Evolutionary conservation across 2,888 invertebrate species (phyloP).

Genomic region (Meta bourneti): DNA sequence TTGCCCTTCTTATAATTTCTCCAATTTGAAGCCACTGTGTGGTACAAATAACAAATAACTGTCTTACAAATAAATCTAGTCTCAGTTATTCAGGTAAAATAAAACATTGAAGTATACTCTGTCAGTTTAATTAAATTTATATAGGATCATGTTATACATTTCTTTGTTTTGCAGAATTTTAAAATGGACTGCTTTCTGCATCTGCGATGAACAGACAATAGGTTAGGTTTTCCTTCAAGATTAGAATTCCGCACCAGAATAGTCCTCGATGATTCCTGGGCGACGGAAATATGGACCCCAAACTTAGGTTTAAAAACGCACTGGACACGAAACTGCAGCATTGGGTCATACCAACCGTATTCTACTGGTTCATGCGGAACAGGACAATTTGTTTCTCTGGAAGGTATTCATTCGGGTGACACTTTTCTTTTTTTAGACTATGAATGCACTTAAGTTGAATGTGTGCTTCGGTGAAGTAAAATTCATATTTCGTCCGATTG

Average conservation of each 20-base stretch:
- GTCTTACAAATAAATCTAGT: no score
- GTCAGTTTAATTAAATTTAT: background rate
- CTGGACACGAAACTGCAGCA: conserved; percentile 68
- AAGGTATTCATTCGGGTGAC: conserved; percentile 55
- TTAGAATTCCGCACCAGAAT: conserved; percentile 35
- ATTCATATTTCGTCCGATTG: no score
- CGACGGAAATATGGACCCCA: conserved; percentile 75
- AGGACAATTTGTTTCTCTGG: conserved; percentile 70
- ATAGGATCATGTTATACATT: background rate
- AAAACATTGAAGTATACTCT: no score
- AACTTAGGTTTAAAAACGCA: conserved; percentile 77
- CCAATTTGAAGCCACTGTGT: no score
- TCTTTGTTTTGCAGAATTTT: conserved; percentile 39
- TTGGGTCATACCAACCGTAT: conserved; percentile 67
- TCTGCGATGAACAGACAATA: conserved; percentile 43
- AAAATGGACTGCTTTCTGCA: conserved; percentile 62
- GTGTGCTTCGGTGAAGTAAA: no score
- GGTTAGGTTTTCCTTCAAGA: conserved; percentile 37
- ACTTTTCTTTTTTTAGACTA: background rate
- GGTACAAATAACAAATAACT: no score
- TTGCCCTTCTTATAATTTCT: no score
- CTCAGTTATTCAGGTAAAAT: no score
- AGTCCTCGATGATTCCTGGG: conserved; percentile 74
- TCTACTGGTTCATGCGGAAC: conserved; percentile 63
- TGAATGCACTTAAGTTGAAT: no score